Evolutionary conservation across 2,113 vertebrate species (phyloP).

Genomic region (Ursus arctos): DNA sequence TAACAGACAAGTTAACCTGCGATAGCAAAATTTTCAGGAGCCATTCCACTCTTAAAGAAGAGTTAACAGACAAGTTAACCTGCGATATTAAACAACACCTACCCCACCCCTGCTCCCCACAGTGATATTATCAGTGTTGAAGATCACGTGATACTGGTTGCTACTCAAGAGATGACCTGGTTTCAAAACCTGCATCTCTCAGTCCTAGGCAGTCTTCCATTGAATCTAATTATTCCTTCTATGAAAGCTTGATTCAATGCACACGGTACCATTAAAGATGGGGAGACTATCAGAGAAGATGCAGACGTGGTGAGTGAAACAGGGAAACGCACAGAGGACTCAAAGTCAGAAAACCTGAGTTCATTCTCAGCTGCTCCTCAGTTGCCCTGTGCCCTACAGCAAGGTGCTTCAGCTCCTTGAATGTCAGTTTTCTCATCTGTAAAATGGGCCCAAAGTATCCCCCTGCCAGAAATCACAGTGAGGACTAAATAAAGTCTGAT

Average conservation of each 20-base stretch:
- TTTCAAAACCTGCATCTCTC: constrained; percentile 68
- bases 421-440: constrained; percentile 3
- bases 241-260: neutral
- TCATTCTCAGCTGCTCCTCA: neutral
- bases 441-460: neutral
- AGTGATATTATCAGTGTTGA: constrained; percentile 79
- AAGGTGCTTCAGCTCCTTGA: neutral
- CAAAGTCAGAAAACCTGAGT: neutral
- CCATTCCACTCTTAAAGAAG: neutral
- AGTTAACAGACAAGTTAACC: neutral
- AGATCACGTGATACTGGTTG: constrained; percentile 66
- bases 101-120: constrained; percentile 51
- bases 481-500: neutral
- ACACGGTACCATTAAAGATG: neutral
- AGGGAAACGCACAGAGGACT: neutral
- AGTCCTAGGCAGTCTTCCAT: constrained; percentile 19
- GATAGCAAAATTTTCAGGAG: neutral
- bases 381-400: neutral
- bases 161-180: constrained; percentile 78
- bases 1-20: neutral
- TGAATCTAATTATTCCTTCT: neutral
- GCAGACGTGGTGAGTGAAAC: neutral
- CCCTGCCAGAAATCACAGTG: neutral
- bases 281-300: neutral
- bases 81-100: constrained; percentile 53